A percentile compares a stretch with the other conserved stretches of the same genome.
phyloP scores from a whole-genome alignment of 2,797 vertebrate species.

The Semotilus atromaculatus region DNA sequence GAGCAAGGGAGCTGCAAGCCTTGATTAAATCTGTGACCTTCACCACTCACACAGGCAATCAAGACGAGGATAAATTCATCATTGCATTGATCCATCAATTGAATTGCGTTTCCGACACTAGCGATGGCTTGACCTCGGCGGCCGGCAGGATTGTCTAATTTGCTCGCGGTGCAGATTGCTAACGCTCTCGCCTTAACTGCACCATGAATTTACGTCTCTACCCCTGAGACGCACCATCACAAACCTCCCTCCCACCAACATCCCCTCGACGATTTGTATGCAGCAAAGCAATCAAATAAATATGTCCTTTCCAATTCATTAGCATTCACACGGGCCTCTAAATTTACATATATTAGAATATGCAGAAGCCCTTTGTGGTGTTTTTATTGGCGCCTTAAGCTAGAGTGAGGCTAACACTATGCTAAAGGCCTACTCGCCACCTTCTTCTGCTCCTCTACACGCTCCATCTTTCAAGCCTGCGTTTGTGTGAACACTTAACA shows the following conservation, averaged over 20 bases:
- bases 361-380: slow-evolving; percentile 18
- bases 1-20: slow-evolving; percentile 67
- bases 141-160: slow-evolving; percentile 60
- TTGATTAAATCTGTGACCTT: slow-evolving; percentile 85
- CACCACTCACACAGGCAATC: slow-evolving; percentile 75
- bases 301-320: slow-evolving; percentile 57
- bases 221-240: slow-evolving; percentile 45
- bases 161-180: slow-evolving; percentile 54
- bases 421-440: neutral
- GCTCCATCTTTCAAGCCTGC: neutral
- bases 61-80: slow-evolving; percentile 63
- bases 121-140: slow-evolving; percentile 68
- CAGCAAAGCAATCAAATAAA: slow-evolving; percentile 57
- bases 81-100: slow-evolving; percentile 65
- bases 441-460: neutral
- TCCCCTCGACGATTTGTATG: slow-evolving; percentile 26
- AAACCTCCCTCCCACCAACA: slow-evolving; percentile 25
- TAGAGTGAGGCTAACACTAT: neutral
- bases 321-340: slow-evolving; percentile 35
- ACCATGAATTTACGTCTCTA: slow-evolving; percentile 56
- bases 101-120: slow-evolving; percentile 68
- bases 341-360: slow-evolving; percentile 58
- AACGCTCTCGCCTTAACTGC: slow-evolving; percentile 53
- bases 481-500: slow-evolving; percentile 12
- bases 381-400: slow-evolving; percentile 27